phyloP scores from a whole-genome alignment of 2,113 vertebrate species.

The Raphicerus campestris region DNA sequence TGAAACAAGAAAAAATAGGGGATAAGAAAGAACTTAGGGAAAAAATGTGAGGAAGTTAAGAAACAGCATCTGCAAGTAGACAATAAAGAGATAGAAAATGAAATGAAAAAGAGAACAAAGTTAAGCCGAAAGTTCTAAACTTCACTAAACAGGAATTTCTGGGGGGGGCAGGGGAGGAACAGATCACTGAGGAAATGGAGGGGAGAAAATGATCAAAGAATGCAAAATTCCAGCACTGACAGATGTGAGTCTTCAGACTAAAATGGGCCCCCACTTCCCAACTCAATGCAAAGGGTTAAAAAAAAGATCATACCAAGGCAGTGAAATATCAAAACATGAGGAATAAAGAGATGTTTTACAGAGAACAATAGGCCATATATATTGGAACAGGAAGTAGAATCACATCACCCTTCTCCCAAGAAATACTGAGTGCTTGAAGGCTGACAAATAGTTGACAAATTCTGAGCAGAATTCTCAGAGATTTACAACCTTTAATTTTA shows the following conservation, averaged over 20 bases:
- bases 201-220: background rate
- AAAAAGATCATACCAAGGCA: background rate
- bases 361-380: background rate
- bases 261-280: background rate
- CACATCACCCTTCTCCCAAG: background rate
- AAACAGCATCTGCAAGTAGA: background rate
- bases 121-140: background rate
- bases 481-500: constrained; percentile 17
- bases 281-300: background rate
- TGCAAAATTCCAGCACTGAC: background rate
- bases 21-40: background rate
- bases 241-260: background rate
- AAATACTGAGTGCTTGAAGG: background rate
- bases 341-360: background rate
- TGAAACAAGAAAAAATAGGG: background rate
- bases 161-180: background rate
- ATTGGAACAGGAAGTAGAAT: background rate
- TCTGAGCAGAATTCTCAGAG: background rate
- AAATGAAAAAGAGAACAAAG: background rate
- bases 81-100: background rate
- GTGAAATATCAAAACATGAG: background rate
- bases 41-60: background rate
- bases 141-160: background rate
- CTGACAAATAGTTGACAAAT: background rate
- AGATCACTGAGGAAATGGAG: background rate